Evolutionary conservation across 1,140 invertebrate species (phyloP), one percentile per base, ranked within the genome.

Genomic region (Cyclina sinensis): DNA sequence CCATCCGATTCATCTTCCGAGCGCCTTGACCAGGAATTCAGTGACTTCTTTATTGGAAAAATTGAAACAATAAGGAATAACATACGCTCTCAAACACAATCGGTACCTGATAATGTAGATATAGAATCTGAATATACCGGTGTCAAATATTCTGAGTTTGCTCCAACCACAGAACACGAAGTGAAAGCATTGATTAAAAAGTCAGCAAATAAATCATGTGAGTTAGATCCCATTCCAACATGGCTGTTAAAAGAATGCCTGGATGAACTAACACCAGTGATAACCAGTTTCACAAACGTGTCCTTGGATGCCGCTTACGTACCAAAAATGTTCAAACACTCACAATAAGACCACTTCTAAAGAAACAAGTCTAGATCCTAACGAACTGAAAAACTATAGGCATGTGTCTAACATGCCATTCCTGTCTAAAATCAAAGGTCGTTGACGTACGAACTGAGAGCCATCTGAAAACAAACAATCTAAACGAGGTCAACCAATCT

Each of bases 11-110:
- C 37, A 59, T 21, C 78, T 32, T 18, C 54, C 1, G 12, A 80
- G 21, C 35, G 18, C 5, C 73, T 51, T 2, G 73, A 39, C 9
- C 16, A 51, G 18, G 24, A 46, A 7, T 80, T 59, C 32, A 62
- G 78, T 62, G 78, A 80, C 54, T 80, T 80, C 54, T 80, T 80
- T 80, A 39, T 59, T 21, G 21, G 27, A 32, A 57, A 80, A 48
- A 30, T 76, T 24, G 43, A 51, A 76, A 30, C 18, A 27, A 76
- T 76, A 48, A 1, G n/a, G n/a, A n/a, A n/a, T n/a, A n/a, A n/a
- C n/a, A n/a, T n/a, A 46, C 3, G 43, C 35, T 73, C 27, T 1
- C 68, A 73, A 73, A 43, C 37, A 18, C 68, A 43, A 73, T 73
- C 68, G 4, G 35, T 39, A 73, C n/a, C 68, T 39, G 37, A 73